Evolutionary conservation across 2,113 vertebrate species (phyloP), one percentile per base, ranked within the genome.

Genomic region (Cyprinus carpio): DNA sequence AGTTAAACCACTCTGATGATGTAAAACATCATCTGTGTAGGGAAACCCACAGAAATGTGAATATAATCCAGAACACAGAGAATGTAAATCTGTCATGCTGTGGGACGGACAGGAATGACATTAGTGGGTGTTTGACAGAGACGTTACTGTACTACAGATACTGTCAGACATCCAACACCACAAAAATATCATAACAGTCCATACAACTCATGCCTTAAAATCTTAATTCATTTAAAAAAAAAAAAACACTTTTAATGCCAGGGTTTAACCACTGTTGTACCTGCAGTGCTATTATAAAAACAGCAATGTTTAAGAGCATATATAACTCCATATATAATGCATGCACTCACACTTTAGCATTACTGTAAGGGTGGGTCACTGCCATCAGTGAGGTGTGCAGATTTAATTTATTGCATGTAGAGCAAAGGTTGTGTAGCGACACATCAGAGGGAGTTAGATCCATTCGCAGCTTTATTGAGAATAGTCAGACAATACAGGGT

Each of bases 31-130:
- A 6, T 64, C n/a, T 64, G 11, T 64, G 40, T 43, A 43, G 40
- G 40, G 10, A 43, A 43, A 43, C 40, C 40, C 40, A 43, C 40
- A 43, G 40, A 43, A 43, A 10, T 43, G 9, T 43, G 9, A 43
- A 11, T 11, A 10, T 43, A 43, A 43, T 9, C 40, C 60, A 64
- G 62, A 64, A 27, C 62, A 27, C 60, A 64, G 34, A 7, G 34
- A 25, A 13, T 46, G 37, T 25, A 81, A 46, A 40, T 25, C 58
- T n/a, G 2, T 40, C 40, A 40, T 40, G 40, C 40, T 12, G 23
- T 43, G 58, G 77, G 77, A n/a, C 16, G 75, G 51, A 13, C 51
- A 62, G 77, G 77, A 64, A 80, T 64, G 23, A 23, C 54, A 79
- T 37, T 31, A 11, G 56, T 12, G 4, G 4, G 29, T 80, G 77